These are phyloP conservation scores for Drosophila parvula DNA, from an alignment of 1,140 invertebrate genomes.

Conservation along the genomic window DNA sequence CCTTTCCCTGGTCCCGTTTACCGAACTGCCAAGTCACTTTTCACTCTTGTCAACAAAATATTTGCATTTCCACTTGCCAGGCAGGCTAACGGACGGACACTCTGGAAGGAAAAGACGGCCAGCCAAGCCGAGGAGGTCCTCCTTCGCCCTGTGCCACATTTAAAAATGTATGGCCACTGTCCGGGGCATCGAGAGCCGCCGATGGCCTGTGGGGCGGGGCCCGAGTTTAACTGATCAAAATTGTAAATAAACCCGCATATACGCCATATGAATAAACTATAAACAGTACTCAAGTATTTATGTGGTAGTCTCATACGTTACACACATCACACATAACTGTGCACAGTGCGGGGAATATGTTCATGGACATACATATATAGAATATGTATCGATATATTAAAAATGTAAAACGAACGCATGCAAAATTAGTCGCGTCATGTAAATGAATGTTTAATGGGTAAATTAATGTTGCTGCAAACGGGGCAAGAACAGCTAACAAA, in stretches of 20 bases:
- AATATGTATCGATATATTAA: slow-evolving; percentile 60
- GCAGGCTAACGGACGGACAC: not conserved
- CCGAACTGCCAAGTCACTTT: slow-evolving; percentile 68
- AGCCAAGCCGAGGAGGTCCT: not conserved
- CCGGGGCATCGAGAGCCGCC: slow-evolving; percentile 52
- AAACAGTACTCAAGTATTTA: slow-evolving; percentile 58
- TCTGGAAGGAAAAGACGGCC: not conserved
- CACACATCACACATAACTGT: slow-evolving; percentile 22
- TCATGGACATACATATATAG: slow-evolving; percentile 23
- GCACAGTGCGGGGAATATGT: slow-evolving; percentile 4
- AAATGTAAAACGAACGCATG: slow-evolving; percentile 69
- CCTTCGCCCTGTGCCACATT: slow-evolving; percentile 65
- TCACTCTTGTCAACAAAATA: slow-evolving; percentile 74
- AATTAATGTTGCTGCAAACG: slow-evolving; percentile 60
- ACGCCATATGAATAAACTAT: slow-evolving; percentile 66
- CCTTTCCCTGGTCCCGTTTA: not conserved
- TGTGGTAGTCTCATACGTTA: slow-evolving; percentile 33
- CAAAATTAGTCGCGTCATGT: slow-evolving; percentile 79
- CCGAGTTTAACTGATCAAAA: slow-evolving; percentile 72
- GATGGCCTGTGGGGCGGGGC: slow-evolving; percentile 36
- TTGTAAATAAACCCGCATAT: slow-evolving; percentile 74
- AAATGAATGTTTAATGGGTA: slow-evolving; percentile 81
- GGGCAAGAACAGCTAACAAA: slow-evolving; percentile 8
- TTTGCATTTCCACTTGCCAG: slow-evolving; percentile 73
- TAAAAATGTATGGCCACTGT: slow-evolving; percentile 71